phyloP scores from a whole-genome alignment of 2,113 vertebrate genomes.

The Elephantulus edwardii region DNA sequence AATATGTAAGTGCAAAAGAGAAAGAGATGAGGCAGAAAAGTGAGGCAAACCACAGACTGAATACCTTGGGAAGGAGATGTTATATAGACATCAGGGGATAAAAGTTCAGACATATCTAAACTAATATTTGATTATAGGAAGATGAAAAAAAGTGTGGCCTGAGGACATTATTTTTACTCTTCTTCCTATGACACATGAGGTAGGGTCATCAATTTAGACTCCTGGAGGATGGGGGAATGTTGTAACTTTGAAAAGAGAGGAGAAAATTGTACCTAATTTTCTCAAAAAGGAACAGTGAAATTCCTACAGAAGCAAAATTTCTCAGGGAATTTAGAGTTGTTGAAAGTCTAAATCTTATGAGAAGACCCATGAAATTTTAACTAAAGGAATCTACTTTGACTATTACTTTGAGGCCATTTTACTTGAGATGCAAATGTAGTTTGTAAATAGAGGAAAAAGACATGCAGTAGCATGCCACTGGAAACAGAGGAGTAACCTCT shows the following conservation, averaged over 20 bases:
- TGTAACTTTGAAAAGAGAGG: not conserved
- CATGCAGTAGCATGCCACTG: not conserved
- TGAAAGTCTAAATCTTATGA: not conserved
- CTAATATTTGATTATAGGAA: not conserved
- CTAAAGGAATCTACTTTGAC: not conserved
- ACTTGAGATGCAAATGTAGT: conserved; percentile 29
- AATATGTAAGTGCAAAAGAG: not conserved
- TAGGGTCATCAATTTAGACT: not conserved
- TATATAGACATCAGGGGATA: not conserved
- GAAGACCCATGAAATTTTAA: not conserved
- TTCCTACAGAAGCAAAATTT: not conserved
- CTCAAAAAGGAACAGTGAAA: conserved; percentile 16
- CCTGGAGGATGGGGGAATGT: not conserved
- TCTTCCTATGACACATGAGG: not conserved
- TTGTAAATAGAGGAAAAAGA: not conserved
- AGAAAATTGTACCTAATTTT: not conserved
- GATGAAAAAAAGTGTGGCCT: not conserved
- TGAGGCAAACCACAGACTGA: not conserved
- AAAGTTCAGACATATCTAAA: conserved; percentile 46
- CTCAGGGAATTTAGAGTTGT: conserved; percentile 6
- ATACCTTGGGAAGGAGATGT: not conserved
- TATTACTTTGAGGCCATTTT: not conserved
- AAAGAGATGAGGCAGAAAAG: conserved; percentile 3
- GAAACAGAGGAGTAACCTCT: not conserved
- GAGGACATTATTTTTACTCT: not conserved